phyloP scores from a whole-genome alignment of 2,113 vertebrate genomes.

The Notarius lentiginosus region DNA sequence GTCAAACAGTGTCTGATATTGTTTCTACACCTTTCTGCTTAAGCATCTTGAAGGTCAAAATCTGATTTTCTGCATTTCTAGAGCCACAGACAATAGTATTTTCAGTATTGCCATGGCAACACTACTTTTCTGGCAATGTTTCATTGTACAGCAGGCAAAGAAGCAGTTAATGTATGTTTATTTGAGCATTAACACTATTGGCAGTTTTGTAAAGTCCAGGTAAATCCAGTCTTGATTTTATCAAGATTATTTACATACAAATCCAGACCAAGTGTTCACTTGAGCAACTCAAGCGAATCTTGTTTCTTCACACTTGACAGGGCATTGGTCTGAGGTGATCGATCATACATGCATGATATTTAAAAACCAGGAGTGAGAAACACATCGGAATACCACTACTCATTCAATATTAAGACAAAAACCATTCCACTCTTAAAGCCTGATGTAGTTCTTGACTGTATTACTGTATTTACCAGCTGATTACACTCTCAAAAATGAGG shows the following conservation, averaged over 20 bases:
- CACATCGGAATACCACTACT: background rate
- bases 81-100: background rate
- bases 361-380: background rate
- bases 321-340: background rate
- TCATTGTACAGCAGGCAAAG: background rate
- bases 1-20: background rate
- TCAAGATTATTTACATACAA: background rate
- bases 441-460: background rate
- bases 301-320: background rate
- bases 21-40: background rate
- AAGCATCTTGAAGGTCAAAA: background rate
- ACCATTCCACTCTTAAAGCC: background rate
- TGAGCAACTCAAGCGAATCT: background rate
- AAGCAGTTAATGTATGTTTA: background rate
- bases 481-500: background rate
- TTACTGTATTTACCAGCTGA: background rate
- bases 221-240: background rate
- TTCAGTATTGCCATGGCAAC: slow-evolving; percentile 19
- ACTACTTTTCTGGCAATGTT: background rate
- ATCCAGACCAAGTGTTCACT: background rate
- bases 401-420: background rate
- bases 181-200: background rate
- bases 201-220: background rate
- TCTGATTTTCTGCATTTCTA: background rate
- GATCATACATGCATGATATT: background rate